phyloP scores from a whole-genome alignment of 2,113 vertebrate species.

The Trematomus loennbergii region DNA sequence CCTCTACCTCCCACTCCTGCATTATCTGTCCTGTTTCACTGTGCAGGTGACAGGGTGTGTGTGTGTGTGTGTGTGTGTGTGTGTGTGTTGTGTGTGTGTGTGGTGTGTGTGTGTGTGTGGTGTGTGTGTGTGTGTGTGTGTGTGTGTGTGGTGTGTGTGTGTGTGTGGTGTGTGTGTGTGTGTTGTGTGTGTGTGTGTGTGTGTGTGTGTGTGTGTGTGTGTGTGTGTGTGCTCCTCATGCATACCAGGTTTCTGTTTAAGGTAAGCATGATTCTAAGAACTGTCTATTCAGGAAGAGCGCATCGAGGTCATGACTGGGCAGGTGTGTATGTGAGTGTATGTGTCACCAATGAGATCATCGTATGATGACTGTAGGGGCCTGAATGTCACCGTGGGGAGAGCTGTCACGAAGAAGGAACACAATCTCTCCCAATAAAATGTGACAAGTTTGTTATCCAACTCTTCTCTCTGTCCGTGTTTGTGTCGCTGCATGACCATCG shows the following conservation, averaged over 20 bases:
- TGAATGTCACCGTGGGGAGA: slow-evolving; percentile 61
- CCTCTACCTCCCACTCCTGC: slow-evolving; percentile 57
- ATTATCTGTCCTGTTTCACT: slow-evolving; percentile 43
- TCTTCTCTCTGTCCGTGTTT: slow-evolving; percentile 8
- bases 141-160: neutral
- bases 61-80: slow-evolving; percentile 37
- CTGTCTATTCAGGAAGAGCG: slow-evolving; percentile 56
- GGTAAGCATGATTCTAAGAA: slow-evolving; percentile 61
- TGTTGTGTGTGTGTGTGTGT: slow-evolving; percentile 1
- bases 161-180: slow-evolving; percentile 49
- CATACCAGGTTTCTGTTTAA: slow-evolving; percentile 50
- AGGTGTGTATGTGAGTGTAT: slow-evolving; percentile 30
- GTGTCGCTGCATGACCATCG: slow-evolving; percentile 30
- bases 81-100: slow-evolving; percentile 21
- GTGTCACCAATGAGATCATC: slow-evolving; percentile 62
- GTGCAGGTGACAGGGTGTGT: slow-evolving; percentile 38
- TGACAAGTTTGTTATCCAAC: slow-evolving; percentile 51
- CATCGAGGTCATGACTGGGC: slow-evolving; percentile 56
- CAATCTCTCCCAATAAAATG: slow-evolving; percentile 33
- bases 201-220: slow-evolving; percentile 47
- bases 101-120: slow-evolving; percentile 19
- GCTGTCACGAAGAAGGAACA: slow-evolving; percentile 44
- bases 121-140: neutral
- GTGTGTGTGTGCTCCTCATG: slow-evolving; percentile 47
- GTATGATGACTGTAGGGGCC: slow-evolving; percentile 53